Evolutionary conservation across 2,888 invertebrate species (phyloP), one percentile per base, ranked within the genome.

Genomic region (Bombyx huttoni): DNA sequence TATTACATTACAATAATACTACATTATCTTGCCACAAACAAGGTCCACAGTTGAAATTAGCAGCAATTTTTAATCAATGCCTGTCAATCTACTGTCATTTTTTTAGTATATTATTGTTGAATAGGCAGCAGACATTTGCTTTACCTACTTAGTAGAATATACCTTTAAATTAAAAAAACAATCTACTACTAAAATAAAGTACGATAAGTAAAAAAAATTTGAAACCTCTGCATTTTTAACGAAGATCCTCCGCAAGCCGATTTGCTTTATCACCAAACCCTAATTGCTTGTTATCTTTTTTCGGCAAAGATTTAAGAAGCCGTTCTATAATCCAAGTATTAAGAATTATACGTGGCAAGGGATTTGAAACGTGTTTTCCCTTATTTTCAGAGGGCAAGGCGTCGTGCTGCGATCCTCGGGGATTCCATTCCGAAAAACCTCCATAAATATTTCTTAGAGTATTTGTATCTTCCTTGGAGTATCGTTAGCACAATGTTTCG

Each of bases 391-490:
- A 67, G 75, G 73, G 72, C 73, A 74, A 64, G 65, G 73, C 73
- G 77, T 73, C 78, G 68, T 70, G 69, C 73, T 74, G 70, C 69
- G 68, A 65, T 77, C 84, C 81, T 73, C 65, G 58, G 78, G 84
- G 85, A 83, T 83, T 84, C 76, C 71, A 77, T 77, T 78, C 73
- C 78, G 81, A 86, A 87, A 86, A 87, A 84, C 86, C 85, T 79
- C 86, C 86, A 87, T 87, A 87, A 87, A 87, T 87, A 86, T 87
- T 85, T 86, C 85, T 86, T 83, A 82, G 77, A 81, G 82, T 84
- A 80, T 87, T 87, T 87, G 87, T 87, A 83, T 83, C 83, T 81
- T 82, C 85, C 86, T 82, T 70, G 77, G 86, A 82, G 86, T 78
- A 84, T 85, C 85, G 84, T 87, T 84, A 86, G 79, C 76, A 75